These are phyloP conservation scores for Synergus laeviventris DNA, from an alignment of 2,888 invertebrate species.

Conservation along the genomic window DNA sequence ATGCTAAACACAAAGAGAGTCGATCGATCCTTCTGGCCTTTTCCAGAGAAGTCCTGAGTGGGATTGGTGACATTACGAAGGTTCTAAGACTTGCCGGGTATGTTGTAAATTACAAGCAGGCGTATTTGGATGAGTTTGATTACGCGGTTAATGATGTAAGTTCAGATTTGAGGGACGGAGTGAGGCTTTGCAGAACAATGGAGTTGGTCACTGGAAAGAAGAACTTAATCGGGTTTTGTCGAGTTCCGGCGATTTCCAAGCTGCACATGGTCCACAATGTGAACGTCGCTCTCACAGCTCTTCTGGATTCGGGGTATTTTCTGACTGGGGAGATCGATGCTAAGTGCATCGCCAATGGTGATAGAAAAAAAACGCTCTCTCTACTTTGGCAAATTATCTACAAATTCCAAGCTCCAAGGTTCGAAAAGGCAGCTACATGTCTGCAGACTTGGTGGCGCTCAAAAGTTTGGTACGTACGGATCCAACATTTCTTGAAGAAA, in stretches of 20 bases:
- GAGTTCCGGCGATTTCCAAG: slow-evolving; percentile 90
- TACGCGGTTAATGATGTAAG: slow-evolving; percentile 89
- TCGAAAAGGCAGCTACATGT: slow-evolving; percentile 81
- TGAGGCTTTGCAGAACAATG: slow-evolving; percentile 88
- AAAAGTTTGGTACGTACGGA: slow-evolving; percentile 78
- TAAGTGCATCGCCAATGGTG: slow-evolving; percentile 90
- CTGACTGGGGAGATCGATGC: slow-evolving; percentile 83
- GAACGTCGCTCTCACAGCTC: slow-evolving; percentile 84
- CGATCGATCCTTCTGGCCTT: slow-evolving; percentile 86
- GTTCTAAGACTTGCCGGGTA: slow-evolving; percentile 87
- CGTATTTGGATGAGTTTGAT: slow-evolving; percentile 91
- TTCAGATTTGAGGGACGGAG: slow-evolving; percentile 90
- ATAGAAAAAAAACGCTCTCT: slow-evolving; percentile 91
- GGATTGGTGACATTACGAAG: slow-evolving; percentile 90
- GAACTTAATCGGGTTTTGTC: slow-evolving; percentile 81
- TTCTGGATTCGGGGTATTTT: slow-evolving; percentile 80
- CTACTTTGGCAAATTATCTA: slow-evolving; percentile 94
- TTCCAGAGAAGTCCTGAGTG: slow-evolving; percentile 86
- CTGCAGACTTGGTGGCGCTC: slow-evolving; percentile 86
- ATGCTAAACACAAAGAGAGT: slow-evolving; percentile 86
- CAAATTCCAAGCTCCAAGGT: slow-evolving; percentile 86
- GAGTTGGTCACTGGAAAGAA: slow-evolving; percentile 84
- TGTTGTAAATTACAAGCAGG: slow-evolving; percentile 87
- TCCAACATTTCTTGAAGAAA: slow-evolving; percentile 58
- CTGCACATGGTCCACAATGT: slow-evolving; percentile 93